A percentile compares a stretch with the other conserved stretches of the same genome.
phyloP scores from a whole-genome alignment of 2,113 vertebrate genomes.

The Proteles cristata region DNA sequence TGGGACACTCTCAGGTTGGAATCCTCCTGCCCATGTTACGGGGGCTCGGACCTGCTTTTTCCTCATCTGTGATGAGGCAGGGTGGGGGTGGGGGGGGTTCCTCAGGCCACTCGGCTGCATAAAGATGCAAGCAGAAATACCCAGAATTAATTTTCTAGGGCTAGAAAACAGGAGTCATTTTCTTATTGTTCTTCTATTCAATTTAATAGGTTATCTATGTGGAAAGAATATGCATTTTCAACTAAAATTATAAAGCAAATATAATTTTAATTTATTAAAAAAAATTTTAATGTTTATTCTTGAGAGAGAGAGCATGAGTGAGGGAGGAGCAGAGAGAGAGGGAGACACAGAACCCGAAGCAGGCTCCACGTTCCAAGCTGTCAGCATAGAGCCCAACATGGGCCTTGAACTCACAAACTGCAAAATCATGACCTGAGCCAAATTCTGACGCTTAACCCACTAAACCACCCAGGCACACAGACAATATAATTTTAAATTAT shows the following conservation, averaged over 20 bases:
- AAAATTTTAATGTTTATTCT: too few species aligned
- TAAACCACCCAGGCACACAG: too few species aligned
- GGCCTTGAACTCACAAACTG: too few species aligned
- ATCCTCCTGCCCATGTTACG: not conserved
- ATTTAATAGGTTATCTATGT: not conserved
- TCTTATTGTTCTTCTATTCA: not conserved
- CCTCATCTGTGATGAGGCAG: not conserved
- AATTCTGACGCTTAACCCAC: too few species aligned
- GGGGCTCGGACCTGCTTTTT: not conserved
- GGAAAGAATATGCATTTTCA: not conserved
- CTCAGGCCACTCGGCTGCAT: not conserved
- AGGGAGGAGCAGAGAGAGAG: too few species aligned
- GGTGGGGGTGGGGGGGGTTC: too few species aligned
- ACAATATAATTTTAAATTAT: not conserved
- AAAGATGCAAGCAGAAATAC: not conserved
- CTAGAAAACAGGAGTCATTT: not conserved
- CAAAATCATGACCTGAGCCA: too few species aligned
- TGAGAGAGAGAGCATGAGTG: too few species aligned
- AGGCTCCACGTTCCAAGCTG: too few species aligned
- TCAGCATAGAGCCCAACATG: too few species aligned
- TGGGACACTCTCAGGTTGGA: rapidly evolving
- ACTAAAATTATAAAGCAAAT: not conserved
- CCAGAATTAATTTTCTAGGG: not conserved
- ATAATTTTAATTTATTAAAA: too few species aligned
- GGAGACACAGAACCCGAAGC: too few species aligned